Base-by-base conservation (phyloP, 2,797 vertebrate species). In the Rhyacichthys aspro region DNA sequence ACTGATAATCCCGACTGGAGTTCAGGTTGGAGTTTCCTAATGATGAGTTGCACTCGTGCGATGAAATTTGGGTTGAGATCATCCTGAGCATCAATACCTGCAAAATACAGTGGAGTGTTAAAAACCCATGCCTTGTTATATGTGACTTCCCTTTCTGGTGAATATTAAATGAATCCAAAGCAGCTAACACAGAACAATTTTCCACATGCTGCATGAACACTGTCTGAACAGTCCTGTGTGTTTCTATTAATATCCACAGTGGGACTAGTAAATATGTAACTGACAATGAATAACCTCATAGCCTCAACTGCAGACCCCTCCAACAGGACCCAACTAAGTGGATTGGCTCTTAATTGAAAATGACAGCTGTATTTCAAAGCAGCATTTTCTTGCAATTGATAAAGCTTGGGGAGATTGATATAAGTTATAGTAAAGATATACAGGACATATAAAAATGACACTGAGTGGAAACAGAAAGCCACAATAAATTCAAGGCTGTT, bases 31-130 rank as follows among this genome's bases (percentile, higher is more conserved):
- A 36, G 34, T 28, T 0, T 12, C 6, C 8, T 0, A 5, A 11
- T 15, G 63, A 55, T 0, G 47, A 47, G 68, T 82, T 91, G 87
- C 97, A 98, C 2, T 91, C 83, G n/a, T 95, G 92, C 1, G 94
- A 92, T 0, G 93, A 96, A 0, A 91, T 82, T 36, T 82, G 93
- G 66, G 78, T 94, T 63, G 91, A 95, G 84, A 95, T 88, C 95
- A 95, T 96, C 84, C 85, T 94, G 88, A 98, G 67, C 96, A 99
- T 97, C 68, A 93, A 90, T 56, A 96, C 86, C 97, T 99, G 76
- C 9, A 17, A 55, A 32, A 55, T 7, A 34, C 17, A 39, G 33
- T 6, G 16, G 33, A 52, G 11, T 17, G 32, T 49, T 1, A 49
- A 33, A 47, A 32, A 17, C 28, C n/a, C n/a, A n/a, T n/a, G n/a